Conservation (phyloP, 2,113 vertebrate genomes). For the Corythoichthys haematopterus region DNA sequence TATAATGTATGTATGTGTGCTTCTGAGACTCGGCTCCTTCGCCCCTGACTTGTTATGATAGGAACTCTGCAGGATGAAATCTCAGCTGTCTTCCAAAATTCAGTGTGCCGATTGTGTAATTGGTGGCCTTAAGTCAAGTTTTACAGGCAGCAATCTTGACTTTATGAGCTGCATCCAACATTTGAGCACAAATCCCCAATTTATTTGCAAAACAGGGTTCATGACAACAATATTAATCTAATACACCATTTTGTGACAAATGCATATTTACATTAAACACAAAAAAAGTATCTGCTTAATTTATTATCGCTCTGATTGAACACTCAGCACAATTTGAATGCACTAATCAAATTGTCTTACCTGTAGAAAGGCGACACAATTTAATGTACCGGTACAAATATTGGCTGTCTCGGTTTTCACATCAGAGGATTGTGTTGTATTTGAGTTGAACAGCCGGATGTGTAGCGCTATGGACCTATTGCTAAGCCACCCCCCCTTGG, state of each 20-base stretch:
- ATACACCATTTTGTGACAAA: conserved; percentile 18
- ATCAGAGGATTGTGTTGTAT: neutral
- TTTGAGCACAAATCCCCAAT: conserved; percentile 23
- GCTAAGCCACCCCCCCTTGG: no score
- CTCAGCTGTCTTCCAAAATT: neutral
- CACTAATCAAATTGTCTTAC: neutral
- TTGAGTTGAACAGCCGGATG: conserved; percentile 10
- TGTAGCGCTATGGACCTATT: no score
- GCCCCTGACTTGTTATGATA: neutral
- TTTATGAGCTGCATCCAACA: conserved; percentile 40
- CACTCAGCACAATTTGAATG: conserved; percentile 16
- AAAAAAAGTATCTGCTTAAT: conserved; percentile 22
- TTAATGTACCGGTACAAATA: conserved; percentile 4
- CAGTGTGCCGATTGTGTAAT: conserved; percentile 4
- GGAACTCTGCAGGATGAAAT: conserved; percentile 3
- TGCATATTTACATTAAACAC: neutral
- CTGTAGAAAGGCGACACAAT: conserved; percentile 8
- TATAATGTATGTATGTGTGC: neutral
- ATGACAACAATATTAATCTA: conserved; percentile 14
- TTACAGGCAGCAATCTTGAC: conserved; percentile 15
- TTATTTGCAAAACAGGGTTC: conserved; percentile 31
- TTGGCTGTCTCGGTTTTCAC: conserved; percentile 10
- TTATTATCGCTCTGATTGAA: conserved; percentile 20
- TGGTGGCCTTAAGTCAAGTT: conserved; percentile 19
- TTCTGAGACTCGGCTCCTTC: neutral